Percentiles rank a stretch among this genome's conserved stretches.
These are phyloP conservation scores for Cottoperca gobio DNA, from an alignment of 2,797 vertebrate genomes.

Conservation along the genomic window DNA sequence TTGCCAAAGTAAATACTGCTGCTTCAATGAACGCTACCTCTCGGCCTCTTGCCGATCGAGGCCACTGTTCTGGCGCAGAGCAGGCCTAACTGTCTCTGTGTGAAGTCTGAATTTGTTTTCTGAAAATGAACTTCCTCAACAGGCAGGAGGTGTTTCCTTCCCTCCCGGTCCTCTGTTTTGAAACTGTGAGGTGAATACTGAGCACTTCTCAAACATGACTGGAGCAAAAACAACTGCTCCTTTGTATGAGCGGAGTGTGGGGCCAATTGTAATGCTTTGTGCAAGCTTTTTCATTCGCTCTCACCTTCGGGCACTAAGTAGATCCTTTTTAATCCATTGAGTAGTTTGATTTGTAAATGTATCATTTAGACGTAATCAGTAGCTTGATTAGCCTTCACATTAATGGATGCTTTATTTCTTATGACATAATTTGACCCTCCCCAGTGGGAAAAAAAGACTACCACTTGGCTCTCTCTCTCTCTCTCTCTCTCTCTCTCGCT, in stretches of 20 bases:
- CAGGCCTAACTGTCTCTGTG: conserved; percentile 52
- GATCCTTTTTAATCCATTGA: conserved; percentile 45
- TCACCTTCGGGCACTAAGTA: conserved; percentile 42
- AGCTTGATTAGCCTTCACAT: conserved; percentile 39
- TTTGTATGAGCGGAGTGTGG: conserved; percentile 74
- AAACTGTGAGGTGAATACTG: conserved; percentile 83
- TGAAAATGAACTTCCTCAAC: conserved; percentile 83
- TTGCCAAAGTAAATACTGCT: conserved; percentile 50
- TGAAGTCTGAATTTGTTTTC: conserved; percentile 78
- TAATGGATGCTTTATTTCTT: conserved; percentile 50
- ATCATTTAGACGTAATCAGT: conserved; percentile 25
- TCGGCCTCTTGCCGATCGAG: conserved; percentile 18
- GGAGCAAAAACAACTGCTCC: conserved; percentile 82
- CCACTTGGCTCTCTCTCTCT: conserved; percentile 41
- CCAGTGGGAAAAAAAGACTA: conserved; percentile 42
- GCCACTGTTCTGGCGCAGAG: conserved; percentile 41
- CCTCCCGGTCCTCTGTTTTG: conserved; percentile 74
- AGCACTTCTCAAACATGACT: conserved; percentile 77
- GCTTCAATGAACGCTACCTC: conserved; percentile 42
- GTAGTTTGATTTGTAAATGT: conserved; percentile 52
- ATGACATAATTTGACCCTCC: conserved; percentile 56
- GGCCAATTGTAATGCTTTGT: conserved; percentile 72
- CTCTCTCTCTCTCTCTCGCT: not conserved
- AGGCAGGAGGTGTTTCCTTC: conserved; percentile 82
- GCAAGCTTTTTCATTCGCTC: conserved; percentile 63